Evolutionary conservation across 2,888 invertebrate genomes (phyloP), one percentile per base, ranked within the genome.

Genomic region (Caenorhabditis macrosperma): DNA sequence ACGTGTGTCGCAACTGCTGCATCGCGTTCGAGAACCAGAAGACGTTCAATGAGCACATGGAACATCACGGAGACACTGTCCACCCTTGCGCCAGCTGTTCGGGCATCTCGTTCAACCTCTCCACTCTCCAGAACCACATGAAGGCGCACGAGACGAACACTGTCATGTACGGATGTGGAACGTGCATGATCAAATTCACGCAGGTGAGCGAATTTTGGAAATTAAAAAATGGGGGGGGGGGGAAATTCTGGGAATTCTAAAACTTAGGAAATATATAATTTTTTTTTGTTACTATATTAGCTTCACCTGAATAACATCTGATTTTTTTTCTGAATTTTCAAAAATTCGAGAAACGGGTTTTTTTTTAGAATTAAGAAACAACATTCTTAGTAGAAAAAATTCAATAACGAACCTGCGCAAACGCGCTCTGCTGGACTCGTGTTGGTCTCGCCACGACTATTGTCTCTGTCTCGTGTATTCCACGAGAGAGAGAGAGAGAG

Each of bases 1-100:
- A 22, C 12, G 24, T 83, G 10, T 83, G 83, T 35, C 63, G 79
- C 5, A 78, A 71, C 30, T 83, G 83, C 38, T 78, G 67, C 17
- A 30, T 79, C 1, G 77, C 66, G 0, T 83, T 81, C 35, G 83
- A 83, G 57, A 61, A 20, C 20, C n/a, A n/a, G 1, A 0, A 2
- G 6, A 54, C 48, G 9, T 76, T 57, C 41, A 17, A n/a, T 0
- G 15, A 48, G 10, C 83, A 83, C 52, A 75, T 72, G 67, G n/a
- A n/a, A n/a, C n/a, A n/a, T n/a, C 83, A 83, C 54, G 79, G 81
- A 1, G 28, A 48, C 3, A 68, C 79, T 7, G 46, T 38, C 1
- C 35, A 46, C 2, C 44, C 59, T 4, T 83, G 83, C 44, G 24
- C 35, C 24, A 5, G 38, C 2, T 83, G 83, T 52, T 71, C 77